These are phyloP conservation scores for Drosophila algonquin DNA, from an alignment of 2,888 invertebrate genomes.

Conservation along the genomic window DNA sequence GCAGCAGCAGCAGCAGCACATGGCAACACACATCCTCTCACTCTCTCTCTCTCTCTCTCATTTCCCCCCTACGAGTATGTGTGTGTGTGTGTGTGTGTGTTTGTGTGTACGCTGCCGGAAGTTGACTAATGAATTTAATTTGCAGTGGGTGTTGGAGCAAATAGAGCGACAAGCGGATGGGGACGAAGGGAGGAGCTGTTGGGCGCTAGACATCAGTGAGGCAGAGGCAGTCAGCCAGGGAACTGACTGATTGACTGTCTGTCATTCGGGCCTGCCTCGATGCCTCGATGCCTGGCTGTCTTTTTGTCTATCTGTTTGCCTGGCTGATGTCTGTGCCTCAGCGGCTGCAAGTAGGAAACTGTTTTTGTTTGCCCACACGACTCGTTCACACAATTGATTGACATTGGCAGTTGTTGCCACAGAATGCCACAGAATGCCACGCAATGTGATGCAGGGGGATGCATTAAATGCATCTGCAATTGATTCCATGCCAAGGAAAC, in stretches of 20 bases:
- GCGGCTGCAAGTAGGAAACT: slow-evolving; percentile 59
- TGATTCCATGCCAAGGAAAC: neutral
- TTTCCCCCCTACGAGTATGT: neutral
- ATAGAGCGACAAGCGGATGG: slow-evolving; percentile 53
- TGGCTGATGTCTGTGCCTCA: slow-evolving; percentile 7
- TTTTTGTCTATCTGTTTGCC: slow-evolving; percentile 1
- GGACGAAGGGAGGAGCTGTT: neutral
- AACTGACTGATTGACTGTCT: slow-evolving; percentile 59
- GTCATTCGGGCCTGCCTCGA: neutral
- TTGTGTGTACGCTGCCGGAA: slow-evolving; percentile 59
- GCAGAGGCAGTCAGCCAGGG: slow-evolving; percentile 15
- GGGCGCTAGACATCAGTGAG: slow-evolving; percentile 21
- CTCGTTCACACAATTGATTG: slow-evolving; percentile 40
- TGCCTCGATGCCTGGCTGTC: slow-evolving; percentile 3
- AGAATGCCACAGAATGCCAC: slow-evolving; percentile 29
- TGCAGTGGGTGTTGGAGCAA: slow-evolving; percentile 81
- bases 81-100: slow-evolving; percentile 9
- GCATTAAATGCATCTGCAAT: slow-evolving; percentile 12
- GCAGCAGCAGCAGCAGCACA: slow-evolving; percentile 74
- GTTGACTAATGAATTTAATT: slow-evolving; percentile 82
- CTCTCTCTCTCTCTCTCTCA: neutral
- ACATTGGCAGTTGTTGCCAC: slow-evolving; percentile 43
- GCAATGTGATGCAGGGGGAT: slow-evolving; percentile 16
- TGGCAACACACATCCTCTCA: slow-evolving; percentile 56
- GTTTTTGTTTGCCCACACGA: slow-evolving; percentile 32